Evolutionary conservation across 2,113 vertebrate genomes (phyloP), one percentile per base, ranked within the genome.

Genomic region (Dromaius novaehollandiae): DNA sequence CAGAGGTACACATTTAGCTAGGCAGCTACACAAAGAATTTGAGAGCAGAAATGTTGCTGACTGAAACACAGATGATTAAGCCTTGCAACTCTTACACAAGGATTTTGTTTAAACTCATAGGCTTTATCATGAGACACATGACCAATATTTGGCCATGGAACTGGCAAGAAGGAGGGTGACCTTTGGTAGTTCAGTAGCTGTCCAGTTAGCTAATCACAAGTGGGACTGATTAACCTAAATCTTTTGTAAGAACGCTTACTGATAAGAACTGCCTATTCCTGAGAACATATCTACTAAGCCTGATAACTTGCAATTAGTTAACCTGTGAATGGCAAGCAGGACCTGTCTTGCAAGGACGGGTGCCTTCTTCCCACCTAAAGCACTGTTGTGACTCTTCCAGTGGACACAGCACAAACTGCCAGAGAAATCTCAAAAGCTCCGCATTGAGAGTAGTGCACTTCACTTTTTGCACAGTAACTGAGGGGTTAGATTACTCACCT

Each of bases 171-270:
- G 53, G 36, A 77, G 55, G 14, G 6, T 7, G 68, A 8, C 19
- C 7, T 66, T 66, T 51, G 32, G 12, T 13, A 70, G 24, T 64
- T 55, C 60, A 17, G 46, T 75, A 36, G 36, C 64, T 68, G 26
- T 20, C 32, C 73, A 34, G 42, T 68, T 58, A 82, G 14, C 16
- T 75, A 65, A 42, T 28, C 73, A 17, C 21, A 69, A 55, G 19
- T 19, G 21, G 26, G 9, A 56, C 16, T 56, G 26, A n/a, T 36
- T 51, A 51, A 17, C 34, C 55, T 80, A 46, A 60, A 7, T 53
- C 56, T 20, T 25, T 11, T 42, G 36, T 32, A 46, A 0, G 1
- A 69, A 55, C 34, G 55, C 25, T 34, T 50, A 18, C 1, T 1
- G 9, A 8, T 69, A 63, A 75, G 66, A 80, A 58, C 9, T 12